Percentiles rank a stretch among this genome's conserved stretches.
These are phyloP conservation scores for Lucinisca nassula DNA, from an alignment of 2,888 invertebrate species.

Conservation along the genomic window DNA sequence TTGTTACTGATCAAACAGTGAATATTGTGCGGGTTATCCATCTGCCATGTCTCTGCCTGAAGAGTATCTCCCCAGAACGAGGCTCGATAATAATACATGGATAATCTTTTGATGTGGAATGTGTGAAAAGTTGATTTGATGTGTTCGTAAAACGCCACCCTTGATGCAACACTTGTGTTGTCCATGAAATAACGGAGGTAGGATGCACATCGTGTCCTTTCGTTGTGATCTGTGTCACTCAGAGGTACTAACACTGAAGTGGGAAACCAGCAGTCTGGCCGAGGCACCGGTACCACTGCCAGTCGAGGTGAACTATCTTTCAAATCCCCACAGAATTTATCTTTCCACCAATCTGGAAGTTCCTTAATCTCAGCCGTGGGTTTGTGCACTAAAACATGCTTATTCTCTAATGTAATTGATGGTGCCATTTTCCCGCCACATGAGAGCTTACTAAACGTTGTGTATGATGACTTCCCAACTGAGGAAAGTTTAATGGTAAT, in stretches of 20 bases:
- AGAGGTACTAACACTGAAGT: constrained; percentile 74
- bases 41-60: constrained; percentile 77
- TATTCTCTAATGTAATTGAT: constrained; percentile 75
- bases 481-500: constrained; percentile 74
- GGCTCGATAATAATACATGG: constrained; percentile 73
- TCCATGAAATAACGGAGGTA: constrained; percentile 79
- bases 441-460: constrained; percentile 68
- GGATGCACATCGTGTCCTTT: constrained; percentile 77
- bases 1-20: constrained; percentile 70
- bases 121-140: constrained; percentile 75
- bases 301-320: constrained; percentile 28
- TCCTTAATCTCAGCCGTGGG: constrained; percentile 61
- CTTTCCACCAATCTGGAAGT: constrained; percentile 80
- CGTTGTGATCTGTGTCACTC: constrained; percentile 74
- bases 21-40: constrained; percentile 61
- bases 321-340: constrained; percentile 62
- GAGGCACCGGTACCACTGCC: constrained; percentile 48
- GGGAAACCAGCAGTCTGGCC: constrained; percentile 55
- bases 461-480: constrained; percentile 79
- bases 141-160: constrained; percentile 66
- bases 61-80: constrained; percentile 78
- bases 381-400: constrained; percentile 76
- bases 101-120: constrained; percentile 74
- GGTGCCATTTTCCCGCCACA: constrained; percentile 77
- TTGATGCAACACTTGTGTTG: constrained; percentile 77